Evolutionary conservation across 2,797 vertebrate genomes (phyloP).

Genomic region (Dromococcyx pavoninus): DNA sequence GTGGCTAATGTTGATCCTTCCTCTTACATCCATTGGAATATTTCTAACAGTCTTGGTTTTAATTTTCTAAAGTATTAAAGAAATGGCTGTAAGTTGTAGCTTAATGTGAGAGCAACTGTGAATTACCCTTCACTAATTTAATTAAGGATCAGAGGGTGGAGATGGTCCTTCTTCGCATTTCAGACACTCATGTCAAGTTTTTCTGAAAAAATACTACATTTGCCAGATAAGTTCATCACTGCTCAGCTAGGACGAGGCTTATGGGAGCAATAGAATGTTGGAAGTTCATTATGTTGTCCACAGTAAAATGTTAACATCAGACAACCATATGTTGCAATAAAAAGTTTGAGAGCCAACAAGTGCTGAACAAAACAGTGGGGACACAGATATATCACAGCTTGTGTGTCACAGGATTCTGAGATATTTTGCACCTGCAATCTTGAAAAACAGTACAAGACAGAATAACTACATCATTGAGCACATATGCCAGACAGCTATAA

Average conservation of each 20-base stretch:
- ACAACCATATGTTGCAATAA: slow-evolving; percentile 53
- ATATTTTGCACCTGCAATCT: neutral
- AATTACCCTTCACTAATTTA: neutral
- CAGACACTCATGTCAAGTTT: neutral
- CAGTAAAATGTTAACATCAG: slow-evolving; percentile 20
- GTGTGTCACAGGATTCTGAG: neutral
- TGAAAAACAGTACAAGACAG: neutral
- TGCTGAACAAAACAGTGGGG: neutral
- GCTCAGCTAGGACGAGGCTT: neutral
- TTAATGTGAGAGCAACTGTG: neutral
- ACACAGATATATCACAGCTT: neutral
- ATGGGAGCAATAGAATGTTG: slow-evolving; percentile 8
- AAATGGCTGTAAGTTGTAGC: neutral
- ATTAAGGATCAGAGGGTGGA: neutral
- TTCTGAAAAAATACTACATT: neutral
- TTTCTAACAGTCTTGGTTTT: neutral
- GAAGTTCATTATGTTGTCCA: slow-evolving; percentile 19
- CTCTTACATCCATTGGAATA: neutral
- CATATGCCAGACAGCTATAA: neutral
- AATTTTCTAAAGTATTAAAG: neutral
- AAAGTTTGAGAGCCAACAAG: slow-evolving; percentile 26
- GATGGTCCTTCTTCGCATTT: neutral
- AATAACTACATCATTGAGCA: neutral
- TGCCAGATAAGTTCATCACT: neutral
- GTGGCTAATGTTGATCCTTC: neutral